Evolutionary conservation across 2,888 invertebrate genomes (phyloP).

Genomic region (Drosophila kanekoi): DNA sequence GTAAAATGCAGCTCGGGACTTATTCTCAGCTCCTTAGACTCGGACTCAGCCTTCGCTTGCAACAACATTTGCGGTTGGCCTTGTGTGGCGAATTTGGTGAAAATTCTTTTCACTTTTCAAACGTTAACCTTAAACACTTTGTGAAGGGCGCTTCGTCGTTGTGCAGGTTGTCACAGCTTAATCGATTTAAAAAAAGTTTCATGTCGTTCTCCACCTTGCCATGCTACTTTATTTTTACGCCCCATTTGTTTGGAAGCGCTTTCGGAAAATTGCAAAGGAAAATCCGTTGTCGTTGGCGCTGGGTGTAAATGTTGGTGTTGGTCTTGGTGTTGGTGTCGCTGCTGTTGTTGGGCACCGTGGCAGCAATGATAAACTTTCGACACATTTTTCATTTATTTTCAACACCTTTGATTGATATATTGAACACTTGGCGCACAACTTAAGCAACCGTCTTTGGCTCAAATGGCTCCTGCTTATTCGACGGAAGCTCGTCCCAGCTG

Average conservation of each 20-base stretch:
- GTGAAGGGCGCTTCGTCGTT: slow-evolving; percentile 41
- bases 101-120: slow-evolving; percentile 73
- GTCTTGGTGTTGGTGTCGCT: slow-evolving; percentile 12
- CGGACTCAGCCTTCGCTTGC: slow-evolving; percentile 16
- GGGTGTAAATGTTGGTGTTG: too few relatives aligned
- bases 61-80: slow-evolving; percentile 57
- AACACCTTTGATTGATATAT: slow-evolving; percentile 83
- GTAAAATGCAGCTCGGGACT: slow-evolving; percentile 63
- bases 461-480: slow-evolving; percentile 32
- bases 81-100: slow-evolving; percentile 29
- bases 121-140: slow-evolving; percentile 69
- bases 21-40: slow-evolving; percentile 1
- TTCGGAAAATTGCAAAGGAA: slow-evolving; percentile 55
- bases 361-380: slow-evolving; percentile 81
- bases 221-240: slow-evolving; percentile 72
- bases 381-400: slow-evolving; percentile 83
- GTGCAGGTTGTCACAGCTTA: slow-evolving; percentile 70
- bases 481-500: slow-evolving; percentile 69
- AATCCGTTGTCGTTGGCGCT: slow-evolving; percentile 38
- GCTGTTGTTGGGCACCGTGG: slow-evolving; percentile 32
- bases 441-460: slow-evolving; percentile 65
- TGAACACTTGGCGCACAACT: slow-evolving; percentile 74
- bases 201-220: slow-evolving; percentile 53
- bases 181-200: slow-evolving; percentile 76
- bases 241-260: slow-evolving; percentile 64